These are phyloP conservation scores for Conopomorpha cramerella DNA, from an alignment of 1,140 invertebrate genomes.

Conservation along the genomic window DNA sequence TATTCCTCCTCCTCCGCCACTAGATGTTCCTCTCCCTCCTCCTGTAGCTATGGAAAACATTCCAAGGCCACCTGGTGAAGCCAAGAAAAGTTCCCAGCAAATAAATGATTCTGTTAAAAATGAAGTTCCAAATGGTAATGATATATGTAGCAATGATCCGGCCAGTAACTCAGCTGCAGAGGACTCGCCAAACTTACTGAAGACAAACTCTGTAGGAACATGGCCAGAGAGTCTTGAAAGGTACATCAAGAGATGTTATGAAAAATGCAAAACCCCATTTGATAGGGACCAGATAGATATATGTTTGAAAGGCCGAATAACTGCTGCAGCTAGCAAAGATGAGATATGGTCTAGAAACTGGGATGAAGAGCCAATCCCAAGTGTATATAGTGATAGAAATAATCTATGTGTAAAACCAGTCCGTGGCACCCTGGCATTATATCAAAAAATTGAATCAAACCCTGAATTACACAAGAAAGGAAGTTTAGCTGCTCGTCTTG, in stretches of 20 bases:
- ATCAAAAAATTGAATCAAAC: slow-evolving; percentile 48
- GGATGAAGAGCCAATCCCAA: slow-evolving; percentile 88
- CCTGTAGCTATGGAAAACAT: slow-evolving; percentile 48
- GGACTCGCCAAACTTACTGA: slow-evolving; percentile 30
- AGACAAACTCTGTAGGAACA: slow-evolving; percentile 55
- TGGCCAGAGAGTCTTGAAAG: slow-evolving; percentile 79
- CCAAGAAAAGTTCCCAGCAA: slow-evolving; percentile 9
- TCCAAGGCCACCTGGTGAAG: slow-evolving; percentile 31
- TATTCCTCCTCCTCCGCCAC: slow-evolving; percentile 46
- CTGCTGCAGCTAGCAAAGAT: slow-evolving; percentile 81
- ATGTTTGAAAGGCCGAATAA: slow-evolving; percentile 91
- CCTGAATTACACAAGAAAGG: slow-evolving; percentile 26
- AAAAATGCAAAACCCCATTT: slow-evolving; percentile 81
- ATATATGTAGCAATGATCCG: not conserved
- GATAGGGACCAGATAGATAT: slow-evolving; percentile 95
- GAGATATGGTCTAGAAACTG: slow-evolving; percentile 89
- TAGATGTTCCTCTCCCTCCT: slow-evolving; percentile 43
- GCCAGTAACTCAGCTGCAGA: too few relatives aligned
- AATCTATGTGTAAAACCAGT: slow-evolving; percentile 62
- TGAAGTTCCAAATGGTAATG: slow-evolving; percentile 3
- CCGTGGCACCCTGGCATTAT: slow-evolving; percentile 54
- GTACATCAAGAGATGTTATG: slow-evolving; percentile 91
- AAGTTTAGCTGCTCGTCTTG: slow-evolving; percentile 16
- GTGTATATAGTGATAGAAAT: slow-evolving; percentile 77
- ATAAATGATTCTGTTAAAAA: slow-evolving; percentile 10